Base-by-base conservation (phyloP, 2,797 vertebrate species). In the Lutjanus argentimaculatus region DNA sequence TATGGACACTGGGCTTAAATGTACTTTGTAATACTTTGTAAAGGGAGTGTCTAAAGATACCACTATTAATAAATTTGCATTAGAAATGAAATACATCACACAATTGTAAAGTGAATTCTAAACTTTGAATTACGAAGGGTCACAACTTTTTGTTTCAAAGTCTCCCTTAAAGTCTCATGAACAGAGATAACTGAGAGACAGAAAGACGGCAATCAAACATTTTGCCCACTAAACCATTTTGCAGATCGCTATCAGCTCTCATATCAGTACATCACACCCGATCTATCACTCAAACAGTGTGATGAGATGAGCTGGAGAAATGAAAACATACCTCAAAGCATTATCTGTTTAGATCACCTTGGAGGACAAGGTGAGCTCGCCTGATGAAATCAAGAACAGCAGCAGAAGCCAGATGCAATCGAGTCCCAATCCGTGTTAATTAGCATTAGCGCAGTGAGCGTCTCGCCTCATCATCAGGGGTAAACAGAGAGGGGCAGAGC, bases 401-500 rank as follows among this genome's bases (percentile, higher is more conserved):
- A 65, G 63, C 46, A 72, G 58, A 12, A 73, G 40, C 82, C 85
- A 85, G 81, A 90, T 88, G 88, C 77, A 82, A 75, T 86, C 77
- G 46, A 87, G 83, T 89, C 82, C 79, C 72, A 72, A 85, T 88
- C 84, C 72, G 51, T 81, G 83, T 81, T 91, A 87, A 93, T 94
- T 91, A 91, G 90, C 85, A 78, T 89, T 84, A 87, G 82, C 83
- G 82, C 84, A 69, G 72, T 71, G 80, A 77, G 80, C 69, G 15
- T 69, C 83, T 89, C 79, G 19, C 65, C 83, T 88, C 68, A 62
- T 88, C 68, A 62, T 67, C 83, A 55, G 45, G 69, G 61, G 62
- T 79, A 81, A 84, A 87, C 72, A 72, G 77, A 25, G 80, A 52
- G 57, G 79, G 67, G 72, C 55, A 21, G 72, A 84, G 80, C 56